These are phyloP conservation scores for Yponomeuta sedellus DNA, from an alignment of 2,888 invertebrate genomes.

Conservation along the genomic window DNA sequence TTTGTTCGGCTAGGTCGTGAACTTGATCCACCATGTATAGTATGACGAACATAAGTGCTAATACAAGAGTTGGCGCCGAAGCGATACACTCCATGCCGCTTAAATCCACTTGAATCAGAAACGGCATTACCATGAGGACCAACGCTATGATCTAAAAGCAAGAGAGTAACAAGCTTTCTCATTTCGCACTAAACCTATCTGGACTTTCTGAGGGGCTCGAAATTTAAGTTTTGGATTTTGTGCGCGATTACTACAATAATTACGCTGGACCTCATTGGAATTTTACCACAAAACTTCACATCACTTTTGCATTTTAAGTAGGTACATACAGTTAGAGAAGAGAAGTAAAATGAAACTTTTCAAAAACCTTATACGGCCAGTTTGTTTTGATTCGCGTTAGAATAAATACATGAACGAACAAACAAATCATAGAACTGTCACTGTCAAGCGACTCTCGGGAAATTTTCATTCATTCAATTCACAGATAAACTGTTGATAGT, in stretches of 20 bases:
- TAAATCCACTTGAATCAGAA: conserved; percentile 40
- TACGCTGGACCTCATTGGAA: not conserved
- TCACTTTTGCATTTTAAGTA: too few species aligned
- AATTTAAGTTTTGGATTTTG: not conserved
- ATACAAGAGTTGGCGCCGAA: conserved; percentile 53
- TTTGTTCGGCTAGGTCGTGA: conserved; percentile 58
- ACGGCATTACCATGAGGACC: conserved; percentile 62
- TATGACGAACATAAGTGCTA: conserved; percentile 58
- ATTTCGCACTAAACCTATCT: not conserved
- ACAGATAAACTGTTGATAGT: too few species aligned
- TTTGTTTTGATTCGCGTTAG: not conserved
- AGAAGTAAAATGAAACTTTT: not conserved
- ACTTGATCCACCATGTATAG: conserved; percentile 68
- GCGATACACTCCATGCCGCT: conserved; percentile 54
- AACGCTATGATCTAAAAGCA: conserved; percentile 68
- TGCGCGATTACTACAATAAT: not conserved
- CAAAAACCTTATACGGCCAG: not conserved
- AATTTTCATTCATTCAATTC: not conserved
- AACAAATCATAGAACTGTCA: not conserved
- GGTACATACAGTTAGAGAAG: too few species aligned
- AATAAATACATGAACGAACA: not conserved
- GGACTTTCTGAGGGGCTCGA: conserved; percentile 15
- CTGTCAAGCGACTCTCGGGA: not conserved
- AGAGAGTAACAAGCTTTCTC: conserved; percentile 22
- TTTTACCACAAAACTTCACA: not conserved